Percentiles rank a stretch among this genome's conserved stretches.
phyloP scores from a whole-genome alignment of 2,797 vertebrate species.

The Galaxias olidus region DNA sequence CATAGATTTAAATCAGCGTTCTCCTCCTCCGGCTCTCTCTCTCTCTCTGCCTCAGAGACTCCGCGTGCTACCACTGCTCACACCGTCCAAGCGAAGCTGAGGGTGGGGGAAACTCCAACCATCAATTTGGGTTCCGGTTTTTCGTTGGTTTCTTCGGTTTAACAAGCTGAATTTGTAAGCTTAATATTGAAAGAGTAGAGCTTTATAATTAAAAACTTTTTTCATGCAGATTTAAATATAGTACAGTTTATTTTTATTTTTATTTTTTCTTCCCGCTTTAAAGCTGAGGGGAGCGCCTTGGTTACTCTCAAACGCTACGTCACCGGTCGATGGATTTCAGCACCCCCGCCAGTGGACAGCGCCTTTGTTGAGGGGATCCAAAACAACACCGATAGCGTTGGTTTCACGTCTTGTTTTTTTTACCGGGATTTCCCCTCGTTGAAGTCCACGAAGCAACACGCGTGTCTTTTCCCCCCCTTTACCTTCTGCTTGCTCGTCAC shows the following conservation, averaged over 20 bases:
- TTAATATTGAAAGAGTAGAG: conserved; percentile 24
- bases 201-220: not conserved
- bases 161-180: not conserved
- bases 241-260: not conserved
- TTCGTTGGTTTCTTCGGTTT: conserved; percentile 15
- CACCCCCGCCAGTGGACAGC: conserved; percentile 67
- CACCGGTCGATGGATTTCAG: conserved; percentile 66
- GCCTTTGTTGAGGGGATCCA: conserved; percentile 30
- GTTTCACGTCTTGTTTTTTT: conserved; percentile 21
- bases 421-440: conserved; percentile 16
- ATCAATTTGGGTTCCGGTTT: conserved; percentile 47
- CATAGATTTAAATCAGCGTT: conserved; percentile 54
- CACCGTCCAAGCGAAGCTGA: conserved; percentile 50
- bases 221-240: conserved; percentile 3
- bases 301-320: conserved; percentile 50
- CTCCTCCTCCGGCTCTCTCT: conserved; percentile 35
- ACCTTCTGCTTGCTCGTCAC: conserved; percentile 6
- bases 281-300: conserved; percentile 13
- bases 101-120: conserved; percentile 55
- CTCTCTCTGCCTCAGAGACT: conserved; percentile 47
- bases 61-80: conserved; percentile 60
- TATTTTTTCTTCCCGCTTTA: conserved; percentile 6
- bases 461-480: conserved; percentile 13
- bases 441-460: conserved; percentile 22
- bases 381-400: conserved; percentile 34